Conservation (phyloP, 2,888 invertebrate species). For the Drosophila cyrtoloma region DNA sequence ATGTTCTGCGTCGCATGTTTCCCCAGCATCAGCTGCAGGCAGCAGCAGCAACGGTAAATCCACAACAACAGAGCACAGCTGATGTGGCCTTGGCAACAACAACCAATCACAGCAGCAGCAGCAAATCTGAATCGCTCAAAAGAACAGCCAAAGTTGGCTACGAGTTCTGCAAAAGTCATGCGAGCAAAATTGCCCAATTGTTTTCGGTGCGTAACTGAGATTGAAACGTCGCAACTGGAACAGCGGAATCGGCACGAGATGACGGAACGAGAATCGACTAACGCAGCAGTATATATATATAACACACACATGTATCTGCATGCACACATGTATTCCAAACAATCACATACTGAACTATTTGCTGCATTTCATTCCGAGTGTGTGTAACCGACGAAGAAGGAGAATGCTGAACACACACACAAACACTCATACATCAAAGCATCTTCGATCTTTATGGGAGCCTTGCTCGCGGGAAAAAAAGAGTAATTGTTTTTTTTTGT, state of each 20-base stretch:
- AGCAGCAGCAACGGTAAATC: conserved; percentile 13
- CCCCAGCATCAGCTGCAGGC: conserved; percentile 80
- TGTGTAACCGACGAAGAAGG: conserved; percentile 24
- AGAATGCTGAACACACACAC: conserved; percentile 26
- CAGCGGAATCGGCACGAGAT: neutral
- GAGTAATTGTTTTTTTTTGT: conserved; percentile 13
- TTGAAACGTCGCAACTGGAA: neutral
- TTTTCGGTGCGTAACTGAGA: conserved; percentile 85
- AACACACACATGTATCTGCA: conserved; percentile 3
- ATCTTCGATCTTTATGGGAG: conserved; percentile 25
- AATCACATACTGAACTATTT: conserved; percentile 29
- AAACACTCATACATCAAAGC: conserved; percentile 7
- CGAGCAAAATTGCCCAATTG: conserved; percentile 83
- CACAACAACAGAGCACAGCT: conserved; percentile 1
- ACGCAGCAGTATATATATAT: conserved; percentile 23
- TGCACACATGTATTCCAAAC: conserved; percentile 61
- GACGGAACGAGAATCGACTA: conserved; percentile 7
- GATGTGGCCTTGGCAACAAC: conserved; percentile 12
- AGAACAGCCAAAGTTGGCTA: conserved; percentile 93
- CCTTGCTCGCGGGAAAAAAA: conserved; percentile 4
- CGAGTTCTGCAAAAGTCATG: conserved; percentile 90
- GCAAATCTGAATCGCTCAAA: conserved; percentile 87
- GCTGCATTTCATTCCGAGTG: conserved; percentile 74
- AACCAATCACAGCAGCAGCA: conserved; percentile 53
- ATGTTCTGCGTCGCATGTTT: conserved; percentile 91